Percentiles rank a stretch among this genome's conserved stretches.
These are phyloP conservation scores for Ptychadena robeensis DNA, from an alignment of 2,797 vertebrate genomes.

Conservation along the genomic window DNA sequence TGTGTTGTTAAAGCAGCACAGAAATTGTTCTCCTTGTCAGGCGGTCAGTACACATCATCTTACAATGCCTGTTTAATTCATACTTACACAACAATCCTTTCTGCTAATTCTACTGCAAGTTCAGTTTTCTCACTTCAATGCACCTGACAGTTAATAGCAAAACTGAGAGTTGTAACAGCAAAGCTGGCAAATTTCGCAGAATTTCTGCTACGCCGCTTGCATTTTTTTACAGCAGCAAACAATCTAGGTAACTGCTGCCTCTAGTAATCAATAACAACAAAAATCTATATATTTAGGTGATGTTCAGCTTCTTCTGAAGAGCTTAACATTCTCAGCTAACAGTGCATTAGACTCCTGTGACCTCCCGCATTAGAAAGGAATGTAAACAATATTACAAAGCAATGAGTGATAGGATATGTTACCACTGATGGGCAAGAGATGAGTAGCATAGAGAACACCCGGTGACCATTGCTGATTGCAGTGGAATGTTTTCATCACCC, in stretches of 20 bases:
- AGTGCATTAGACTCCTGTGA: too few relatives aligned
- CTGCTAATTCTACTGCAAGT: slow-evolving; percentile 38
- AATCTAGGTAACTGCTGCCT: neutral
- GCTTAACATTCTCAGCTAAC: neutral
- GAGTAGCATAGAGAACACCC: neutral
- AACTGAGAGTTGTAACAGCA: slow-evolving; percentile 37
- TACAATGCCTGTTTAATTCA: slow-evolving; percentile 22
- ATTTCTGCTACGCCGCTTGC: neutral
- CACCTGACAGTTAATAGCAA: slow-evolving; percentile 50
- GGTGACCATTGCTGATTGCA: neutral
- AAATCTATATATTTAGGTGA: slow-evolving; percentile 1
- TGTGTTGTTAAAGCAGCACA: neutral
- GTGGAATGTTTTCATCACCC: neutral
- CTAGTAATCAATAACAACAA: neutral
- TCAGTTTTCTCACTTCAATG: slow-evolving; percentile 33
- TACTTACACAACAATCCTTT: slow-evolving; percentile 21
- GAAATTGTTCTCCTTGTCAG: neutral
- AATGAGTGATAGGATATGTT: neutral
- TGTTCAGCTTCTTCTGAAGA: neutral
- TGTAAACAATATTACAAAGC: neutral
- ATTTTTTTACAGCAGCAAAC: neutral
- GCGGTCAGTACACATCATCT: slow-evolving; percentile 5
- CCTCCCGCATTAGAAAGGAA: neutral
- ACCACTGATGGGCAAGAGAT: neutral
- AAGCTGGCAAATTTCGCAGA: slow-evolving; percentile 19